Conservation (phyloP, 2,888 invertebrate genomes). For the Apamea crenata region DNA sequence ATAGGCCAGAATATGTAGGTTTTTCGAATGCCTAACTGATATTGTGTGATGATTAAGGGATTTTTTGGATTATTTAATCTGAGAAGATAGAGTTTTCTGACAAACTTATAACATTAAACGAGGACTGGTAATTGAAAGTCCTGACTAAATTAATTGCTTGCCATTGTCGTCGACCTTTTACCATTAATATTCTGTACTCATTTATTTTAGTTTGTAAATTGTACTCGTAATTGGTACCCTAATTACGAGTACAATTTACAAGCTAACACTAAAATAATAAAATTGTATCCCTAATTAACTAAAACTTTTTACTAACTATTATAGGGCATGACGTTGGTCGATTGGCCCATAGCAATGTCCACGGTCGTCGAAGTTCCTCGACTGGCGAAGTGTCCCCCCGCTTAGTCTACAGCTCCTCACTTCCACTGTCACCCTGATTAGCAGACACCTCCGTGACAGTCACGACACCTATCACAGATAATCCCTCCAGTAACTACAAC, state of each 20-base stretch:
- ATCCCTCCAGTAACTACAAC: neutral
- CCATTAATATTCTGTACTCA: too few species aligned
- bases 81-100: neutral
- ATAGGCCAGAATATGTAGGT: neutral
- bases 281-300: too few species aligned
- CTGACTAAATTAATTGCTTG: neutral
- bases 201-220: too few species aligned
- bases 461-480: constrained; percentile 13
- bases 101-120: neutral
- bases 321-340: neutral
- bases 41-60: neutral
- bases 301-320: too few species aligned
- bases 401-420: neutral
- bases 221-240: too few species aligned
- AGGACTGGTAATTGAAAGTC: neutral
- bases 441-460: neutral
- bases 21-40: too few species aligned
- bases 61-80: neutral
- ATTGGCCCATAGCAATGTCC: neutral
- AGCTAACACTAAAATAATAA: too few species aligned
- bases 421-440: neutral
- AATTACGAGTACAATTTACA: too few species aligned
- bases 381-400: neutral
- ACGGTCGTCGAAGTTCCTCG: neutral
- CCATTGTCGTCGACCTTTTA: neutral